Conservation (phyloP, 1,140 invertebrate species). For the Euschistus heros region DNA sequence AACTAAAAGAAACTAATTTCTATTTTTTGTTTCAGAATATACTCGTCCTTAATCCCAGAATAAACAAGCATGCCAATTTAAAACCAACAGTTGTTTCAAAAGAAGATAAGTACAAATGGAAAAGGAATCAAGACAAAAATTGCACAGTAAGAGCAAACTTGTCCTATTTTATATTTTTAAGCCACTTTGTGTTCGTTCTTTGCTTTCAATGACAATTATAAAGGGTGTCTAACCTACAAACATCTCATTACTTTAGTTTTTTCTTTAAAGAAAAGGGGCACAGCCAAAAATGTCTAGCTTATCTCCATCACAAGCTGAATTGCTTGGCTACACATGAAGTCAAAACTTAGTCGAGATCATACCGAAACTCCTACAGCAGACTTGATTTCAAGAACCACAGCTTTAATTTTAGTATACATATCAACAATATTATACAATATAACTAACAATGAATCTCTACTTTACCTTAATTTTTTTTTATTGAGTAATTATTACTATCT, state of each 20-base stretch:
- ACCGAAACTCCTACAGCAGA: too few relatives aligned
- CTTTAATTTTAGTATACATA: too few relatives aligned
- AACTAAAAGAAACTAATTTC: too few relatives aligned
- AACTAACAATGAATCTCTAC: too few relatives aligned
- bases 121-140: constrained; percentile 76
- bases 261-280: background rate
- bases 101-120: constrained; percentile 85
- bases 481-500: too few relatives aligned
- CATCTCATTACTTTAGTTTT: background rate
- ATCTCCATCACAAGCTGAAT: too few relatives aligned
- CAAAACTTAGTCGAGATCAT: too few relatives aligned
- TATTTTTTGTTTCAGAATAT: constrained; percentile 55
- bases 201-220: background rate
- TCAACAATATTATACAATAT: too few relatives aligned
- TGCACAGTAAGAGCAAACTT: constrained; percentile 55
- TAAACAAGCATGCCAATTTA: constrained; percentile 58
- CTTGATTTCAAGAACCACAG: too few relatives aligned
- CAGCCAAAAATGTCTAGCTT: too few relatives aligned
- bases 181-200: background rate
- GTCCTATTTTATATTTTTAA: background rate
- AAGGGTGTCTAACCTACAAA: background rate
- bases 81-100: constrained; percentile 76
- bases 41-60: constrained; percentile 71
- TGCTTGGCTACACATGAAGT: too few relatives aligned
- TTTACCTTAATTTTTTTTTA: too few relatives aligned